phyloP scores from a whole-genome alignment of 2,888 invertebrate genomes.

The Scaptomyza parva region DNA sequence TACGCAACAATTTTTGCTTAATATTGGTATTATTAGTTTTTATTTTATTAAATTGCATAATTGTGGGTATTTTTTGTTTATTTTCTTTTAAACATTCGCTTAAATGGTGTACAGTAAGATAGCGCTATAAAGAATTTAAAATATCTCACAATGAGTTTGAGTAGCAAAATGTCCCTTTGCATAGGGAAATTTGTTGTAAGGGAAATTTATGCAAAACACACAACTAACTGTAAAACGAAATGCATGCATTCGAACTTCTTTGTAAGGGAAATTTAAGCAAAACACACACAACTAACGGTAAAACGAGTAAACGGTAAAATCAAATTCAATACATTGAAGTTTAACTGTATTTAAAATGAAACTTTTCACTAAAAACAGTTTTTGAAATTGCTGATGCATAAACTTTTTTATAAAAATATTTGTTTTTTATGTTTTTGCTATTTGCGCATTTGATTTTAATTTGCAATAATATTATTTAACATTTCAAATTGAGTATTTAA shows the following conservation, averaged over 20 bases:
- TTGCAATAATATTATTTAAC: constrained; percentile 1
- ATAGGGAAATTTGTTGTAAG: too few species aligned
- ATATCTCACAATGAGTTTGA: too few species aligned
- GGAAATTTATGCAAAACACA: too few species aligned
- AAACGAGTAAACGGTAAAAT: too few species aligned
- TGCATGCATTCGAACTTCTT: too few species aligned
- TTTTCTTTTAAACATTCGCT: too few species aligned
- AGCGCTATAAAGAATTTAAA: too few species aligned
- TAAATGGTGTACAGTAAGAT: too few species aligned
- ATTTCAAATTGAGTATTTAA: background rate
- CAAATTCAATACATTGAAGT: background rate
- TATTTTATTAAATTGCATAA: background rate
- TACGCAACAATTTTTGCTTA: constrained; percentile 44
- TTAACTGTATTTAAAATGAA: background rate
- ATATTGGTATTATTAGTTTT: constrained; percentile 47
- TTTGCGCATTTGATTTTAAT: background rate
- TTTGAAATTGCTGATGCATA: background rate
- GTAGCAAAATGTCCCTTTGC: too few species aligned
- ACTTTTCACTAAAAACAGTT: background rate
- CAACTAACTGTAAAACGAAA: too few species aligned
- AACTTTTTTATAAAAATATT: background rate
- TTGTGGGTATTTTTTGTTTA: background rate
- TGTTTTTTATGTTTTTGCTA: background rate
- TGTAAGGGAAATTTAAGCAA: too few species aligned
- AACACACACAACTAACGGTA: too few species aligned